Conservation (phyloP, 2,888 invertebrate genomes). For the Drosophila mettleri region DNA sequence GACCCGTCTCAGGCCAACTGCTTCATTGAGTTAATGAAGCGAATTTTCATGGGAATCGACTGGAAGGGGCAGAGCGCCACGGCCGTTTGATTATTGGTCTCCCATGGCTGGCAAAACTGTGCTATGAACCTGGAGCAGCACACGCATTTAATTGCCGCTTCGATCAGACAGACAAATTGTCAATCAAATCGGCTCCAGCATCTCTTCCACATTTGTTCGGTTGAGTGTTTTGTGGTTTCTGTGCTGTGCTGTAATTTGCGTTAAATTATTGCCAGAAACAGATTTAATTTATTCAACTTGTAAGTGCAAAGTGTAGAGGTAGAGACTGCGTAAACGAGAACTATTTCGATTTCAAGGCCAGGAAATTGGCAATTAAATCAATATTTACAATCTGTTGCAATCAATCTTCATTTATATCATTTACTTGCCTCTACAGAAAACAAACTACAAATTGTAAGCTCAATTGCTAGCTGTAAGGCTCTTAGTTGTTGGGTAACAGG, state of each 20-base stretch:
- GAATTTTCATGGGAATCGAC: conserved; percentile 74
- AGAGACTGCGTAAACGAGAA: conserved; percentile 17
- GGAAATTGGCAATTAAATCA: conserved; percentile 27
- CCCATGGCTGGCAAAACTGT: conserved; percentile 58
- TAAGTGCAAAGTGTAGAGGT: not conserved
- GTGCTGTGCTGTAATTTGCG: conserved; percentile 37
- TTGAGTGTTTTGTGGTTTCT: conserved; percentile 24
- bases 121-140: conserved; percentile 64
- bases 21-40: conserved; percentile 71
- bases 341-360: conserved; percentile 48
- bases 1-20: conserved; percentile 14
- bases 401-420: conserved; percentile 45
- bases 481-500: not conserved
- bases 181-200: conserved; percentile 64
- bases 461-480: not conserved
- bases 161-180: conserved; percentile 44
- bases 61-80: conserved; percentile 1
- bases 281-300: conserved; percentile 60
- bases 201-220: not conserved
- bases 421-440: not conserved
- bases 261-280: conserved; percentile 51
- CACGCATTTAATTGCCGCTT: conserved; percentile 68
- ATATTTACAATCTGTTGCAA: conserved; percentile 19
- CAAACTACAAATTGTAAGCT: not conserved
- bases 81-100: conserved; percentile 75